Evolutionary conservation across 2,888 invertebrate species (phyloP).

Genomic region (Margaritifera margaritifera): DNA sequence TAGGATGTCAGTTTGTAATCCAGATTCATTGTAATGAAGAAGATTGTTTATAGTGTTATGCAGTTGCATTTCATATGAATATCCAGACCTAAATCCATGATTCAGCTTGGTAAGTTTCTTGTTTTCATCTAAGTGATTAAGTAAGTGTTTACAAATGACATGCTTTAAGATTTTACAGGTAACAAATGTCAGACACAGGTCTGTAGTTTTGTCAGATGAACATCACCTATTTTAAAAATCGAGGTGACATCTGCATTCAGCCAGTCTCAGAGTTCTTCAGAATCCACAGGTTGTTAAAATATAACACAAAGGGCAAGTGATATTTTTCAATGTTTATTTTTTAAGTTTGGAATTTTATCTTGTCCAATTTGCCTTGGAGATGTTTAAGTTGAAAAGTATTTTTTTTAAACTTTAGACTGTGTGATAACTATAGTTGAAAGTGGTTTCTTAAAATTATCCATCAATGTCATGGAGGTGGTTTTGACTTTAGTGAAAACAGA

Average conservation of each 20-base stretch:
- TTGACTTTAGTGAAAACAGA: too few relatives aligned
- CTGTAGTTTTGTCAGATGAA: conserved; percentile 22
- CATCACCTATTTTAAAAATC: conserved; percentile 33
- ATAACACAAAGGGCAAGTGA: too few relatives aligned
- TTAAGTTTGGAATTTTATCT: too few relatives aligned
- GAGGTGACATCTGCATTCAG: conserved; percentile 24
- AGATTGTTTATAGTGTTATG: conserved; percentile 23
- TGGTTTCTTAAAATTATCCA: too few relatives aligned
- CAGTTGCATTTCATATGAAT: conserved; percentile 34
- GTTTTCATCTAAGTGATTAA: conserved; percentile 27
- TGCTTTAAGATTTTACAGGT: conserved; percentile 33
- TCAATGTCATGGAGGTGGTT: too few relatives aligned
- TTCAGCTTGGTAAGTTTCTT: conserved; percentile 28
- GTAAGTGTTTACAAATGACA: conserved; percentile 34
- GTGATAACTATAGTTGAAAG: too few relatives aligned
- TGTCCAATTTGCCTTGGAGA: too few relatives aligned
- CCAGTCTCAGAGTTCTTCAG: conserved; percentile 19
- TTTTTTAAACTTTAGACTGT: too few relatives aligned
- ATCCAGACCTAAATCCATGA: conserved; percentile 28
- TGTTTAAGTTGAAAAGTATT: too few relatives aligned
- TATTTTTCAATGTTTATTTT: too few relatives aligned
- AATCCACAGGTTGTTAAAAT: conserved; percentile 15
- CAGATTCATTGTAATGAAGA: conserved; percentile 7
- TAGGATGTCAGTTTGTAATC: conserved; percentile 17
- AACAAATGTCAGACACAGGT: conserved; percentile 30